Conservation (phyloP, 2,113 vertebrate genomes). For the Aptenodytes patagonicus region DNA sequence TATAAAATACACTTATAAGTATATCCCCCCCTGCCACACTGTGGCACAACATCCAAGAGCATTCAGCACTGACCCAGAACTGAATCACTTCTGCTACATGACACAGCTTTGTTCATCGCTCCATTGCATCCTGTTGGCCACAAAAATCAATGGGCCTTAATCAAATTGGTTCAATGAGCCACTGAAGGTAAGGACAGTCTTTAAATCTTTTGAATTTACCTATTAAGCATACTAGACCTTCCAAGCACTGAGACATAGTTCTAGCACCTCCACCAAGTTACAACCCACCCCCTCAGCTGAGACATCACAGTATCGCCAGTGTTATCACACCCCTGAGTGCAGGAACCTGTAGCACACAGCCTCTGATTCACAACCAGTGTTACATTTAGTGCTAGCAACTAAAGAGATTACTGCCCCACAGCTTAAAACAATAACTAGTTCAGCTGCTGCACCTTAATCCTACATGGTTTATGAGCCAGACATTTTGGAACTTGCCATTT, state of each 20-base stretch:
- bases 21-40: rapidly evolving
- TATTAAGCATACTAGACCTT: not conserved
- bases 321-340: not conserved
- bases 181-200: not conserved
- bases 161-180: not conserved
- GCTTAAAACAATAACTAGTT: not conserved
- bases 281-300: not conserved
- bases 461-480: not conserved
- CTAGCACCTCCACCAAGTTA: not conserved
- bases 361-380: not conserved
- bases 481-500: not conserved
- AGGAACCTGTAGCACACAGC: not conserved
- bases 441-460: not conserved
- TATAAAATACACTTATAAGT: not conserved
- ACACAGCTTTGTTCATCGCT: not conserved
- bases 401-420: not conserved
- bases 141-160: not conserved
- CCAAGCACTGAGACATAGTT: not conserved
- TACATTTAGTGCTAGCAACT: not conserved
- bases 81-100: not conserved
- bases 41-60: not conserved
- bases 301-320: not conserved
- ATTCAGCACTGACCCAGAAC: not conserved
- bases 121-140: not conserved
- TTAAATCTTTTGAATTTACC: not conserved